phyloP scores from a whole-genome alignment of 2,113 vertebrate genomes.

The Indicator maculatus region DNA sequence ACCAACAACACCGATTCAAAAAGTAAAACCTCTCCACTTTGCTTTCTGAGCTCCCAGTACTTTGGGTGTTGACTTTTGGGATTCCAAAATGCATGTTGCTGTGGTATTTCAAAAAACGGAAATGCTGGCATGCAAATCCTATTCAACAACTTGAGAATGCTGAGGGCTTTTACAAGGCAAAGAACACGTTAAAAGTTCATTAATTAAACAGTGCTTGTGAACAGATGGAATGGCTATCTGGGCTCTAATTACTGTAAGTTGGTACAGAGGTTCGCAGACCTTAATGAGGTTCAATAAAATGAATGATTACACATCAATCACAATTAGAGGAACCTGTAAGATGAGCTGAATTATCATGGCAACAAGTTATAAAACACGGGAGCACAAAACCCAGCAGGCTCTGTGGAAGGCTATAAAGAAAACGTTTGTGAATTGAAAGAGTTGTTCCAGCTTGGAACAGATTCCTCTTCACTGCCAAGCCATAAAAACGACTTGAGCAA shows the following conservation, averaged over 20 bases:
- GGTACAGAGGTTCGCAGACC: conserved; percentile 82
- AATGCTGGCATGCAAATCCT: conserved; percentile 80
- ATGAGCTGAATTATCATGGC: conserved; percentile 71
- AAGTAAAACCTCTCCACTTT: conserved; percentile 31
- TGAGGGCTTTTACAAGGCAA: conserved; percentile 83
- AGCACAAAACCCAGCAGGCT: conserved; percentile 59
- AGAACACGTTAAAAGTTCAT: conserved; percentile 91
- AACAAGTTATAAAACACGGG: conserved; percentile 79
- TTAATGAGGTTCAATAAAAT: conserved; percentile 85
- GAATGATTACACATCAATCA: conserved; percentile 84
- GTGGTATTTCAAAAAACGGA: conserved; percentile 63
- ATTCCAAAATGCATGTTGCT: conserved; percentile 78
- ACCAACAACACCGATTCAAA: not conserved
- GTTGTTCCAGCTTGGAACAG: not conserved
- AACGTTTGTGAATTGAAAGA: not conserved
- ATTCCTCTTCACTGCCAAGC: not conserved
- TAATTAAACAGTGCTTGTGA: conserved; percentile 94
- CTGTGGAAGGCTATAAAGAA: not conserved
- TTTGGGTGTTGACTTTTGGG: conserved; percentile 53
- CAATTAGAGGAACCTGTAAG: conserved; percentile 78
- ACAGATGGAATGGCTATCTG: conserved; percentile 96
- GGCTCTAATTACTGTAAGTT: conserved; percentile 90
- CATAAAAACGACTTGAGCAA: not conserved
- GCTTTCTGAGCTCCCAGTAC: conserved; percentile 12
- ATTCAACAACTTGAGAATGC: conserved; percentile 87